phyloP scores from a whole-genome alignment of 2,888 invertebrate species.

The Chrysodeixis includens region DNA sequence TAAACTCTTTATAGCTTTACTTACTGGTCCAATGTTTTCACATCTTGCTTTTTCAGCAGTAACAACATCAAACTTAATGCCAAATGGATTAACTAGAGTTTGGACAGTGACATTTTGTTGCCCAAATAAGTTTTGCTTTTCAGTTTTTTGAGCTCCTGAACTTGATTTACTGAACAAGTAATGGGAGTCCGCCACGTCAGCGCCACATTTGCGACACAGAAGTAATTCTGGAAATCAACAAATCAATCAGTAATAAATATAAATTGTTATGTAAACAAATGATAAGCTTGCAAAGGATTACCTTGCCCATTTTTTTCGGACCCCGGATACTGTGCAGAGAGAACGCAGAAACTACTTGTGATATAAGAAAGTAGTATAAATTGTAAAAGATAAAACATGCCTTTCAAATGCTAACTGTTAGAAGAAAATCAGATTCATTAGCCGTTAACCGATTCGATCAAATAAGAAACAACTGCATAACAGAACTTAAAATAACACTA shows the following conservation, averaged over 20 bases:
- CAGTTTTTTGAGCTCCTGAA: slow-evolving; percentile 81
- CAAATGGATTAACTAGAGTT: slow-evolving; percentile 88
- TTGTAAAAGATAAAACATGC: slow-evolving; percentile 74
- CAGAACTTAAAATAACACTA: neutral
- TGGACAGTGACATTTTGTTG: slow-evolving; percentile 87
- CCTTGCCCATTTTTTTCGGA: slow-evolving; percentile 70
- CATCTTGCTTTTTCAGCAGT: slow-evolving; percentile 88
- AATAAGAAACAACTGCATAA: neutral
- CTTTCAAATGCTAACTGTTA: slow-evolving; percentile 51
- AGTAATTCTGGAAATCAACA: slow-evolving; percentile 83
- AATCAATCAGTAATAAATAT: slow-evolving; percentile 13
- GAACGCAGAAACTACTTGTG: slow-evolving; percentile 54
- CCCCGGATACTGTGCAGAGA: slow-evolving; percentile 63
- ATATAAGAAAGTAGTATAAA: slow-evolving; percentile 64
- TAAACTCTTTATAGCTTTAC: slow-evolving; percentile 53
- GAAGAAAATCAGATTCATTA: slow-evolving; percentile 8
- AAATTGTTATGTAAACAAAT: slow-evolving; percentile 42
- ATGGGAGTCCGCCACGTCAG: slow-evolving; percentile 88
- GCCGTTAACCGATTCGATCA: slow-evolving; percentile 3
- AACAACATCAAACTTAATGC: slow-evolving; percentile 87
- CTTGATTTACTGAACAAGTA: slow-evolving; percentile 87
- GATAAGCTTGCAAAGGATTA: slow-evolving; percentile 34
- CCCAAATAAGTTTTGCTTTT: slow-evolving; percentile 88
- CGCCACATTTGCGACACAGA: slow-evolving; percentile 89
- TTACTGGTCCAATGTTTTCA: slow-evolving; percentile 86